Evolutionary conservation across 2,797 vertebrate genomes (phyloP).

Genomic region (Platalea minor): DNA sequence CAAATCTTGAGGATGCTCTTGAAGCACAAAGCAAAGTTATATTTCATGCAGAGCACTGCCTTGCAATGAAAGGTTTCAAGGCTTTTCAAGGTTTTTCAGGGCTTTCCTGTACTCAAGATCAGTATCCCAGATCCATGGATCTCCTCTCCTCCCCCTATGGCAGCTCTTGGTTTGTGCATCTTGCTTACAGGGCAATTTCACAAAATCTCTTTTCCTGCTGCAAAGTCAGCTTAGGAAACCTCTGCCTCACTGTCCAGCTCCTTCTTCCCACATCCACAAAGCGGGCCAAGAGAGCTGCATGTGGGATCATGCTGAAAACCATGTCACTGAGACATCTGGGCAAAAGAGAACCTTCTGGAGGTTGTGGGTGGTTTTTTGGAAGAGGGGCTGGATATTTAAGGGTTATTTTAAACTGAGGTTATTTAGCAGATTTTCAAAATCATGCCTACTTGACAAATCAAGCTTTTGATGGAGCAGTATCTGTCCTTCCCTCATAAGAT

Average conservation of each 20-base stretch:
- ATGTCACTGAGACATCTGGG: background rate
- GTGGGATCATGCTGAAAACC: background rate
- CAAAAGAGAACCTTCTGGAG: background rate
- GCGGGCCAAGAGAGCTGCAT: background rate
- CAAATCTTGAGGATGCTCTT: background rate
- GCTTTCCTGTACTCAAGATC: background rate
- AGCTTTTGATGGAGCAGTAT: background rate
- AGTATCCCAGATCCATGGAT: background rate
- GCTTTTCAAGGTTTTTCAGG: too few species aligned
- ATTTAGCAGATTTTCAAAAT: background rate
- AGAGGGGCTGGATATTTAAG: accelerated
- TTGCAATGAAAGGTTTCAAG: background rate
- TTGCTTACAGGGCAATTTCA: background rate
- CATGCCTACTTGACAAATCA: background rate
- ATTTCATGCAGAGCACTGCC: background rate
- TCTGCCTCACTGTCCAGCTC: background rate
- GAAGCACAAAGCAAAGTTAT: background rate
- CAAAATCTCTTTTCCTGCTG: background rate
- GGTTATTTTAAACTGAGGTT: background rate
- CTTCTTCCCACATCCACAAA: background rate
- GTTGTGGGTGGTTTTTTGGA: background rate
- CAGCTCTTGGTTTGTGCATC: background rate
- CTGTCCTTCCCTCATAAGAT: background rate
- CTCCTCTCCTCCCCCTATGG: background rate
- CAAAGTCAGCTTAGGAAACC: background rate